Percentiles rank a stretch among this genome's conserved stretches.
Conservation (phyloP, 2,113 vertebrate species). For the Hippocampus barbouri region DNA sequence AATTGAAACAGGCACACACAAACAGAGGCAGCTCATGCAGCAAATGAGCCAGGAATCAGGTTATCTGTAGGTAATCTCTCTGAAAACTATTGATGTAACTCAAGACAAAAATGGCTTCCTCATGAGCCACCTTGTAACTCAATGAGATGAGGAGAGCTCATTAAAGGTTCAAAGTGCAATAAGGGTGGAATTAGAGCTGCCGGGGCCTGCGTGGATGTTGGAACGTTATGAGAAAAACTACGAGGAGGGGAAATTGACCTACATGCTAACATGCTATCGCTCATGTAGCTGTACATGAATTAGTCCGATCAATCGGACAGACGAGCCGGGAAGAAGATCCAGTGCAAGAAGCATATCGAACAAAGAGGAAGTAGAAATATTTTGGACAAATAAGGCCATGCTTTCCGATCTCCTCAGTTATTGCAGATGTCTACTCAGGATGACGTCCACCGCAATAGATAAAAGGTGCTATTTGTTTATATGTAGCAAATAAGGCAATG, state of each 20-base stretch:
- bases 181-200: neutral
- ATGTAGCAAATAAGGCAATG: too few relatives aligned
- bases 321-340: neutral
- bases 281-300: neutral
- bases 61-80: constrained; percentile 60
- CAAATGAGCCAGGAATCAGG: constrained; percentile 61
- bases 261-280: neutral
- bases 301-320: neutral
- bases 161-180: constrained; percentile 55
- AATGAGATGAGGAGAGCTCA: constrained; percentile 57
- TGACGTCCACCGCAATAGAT: too few relatives aligned
- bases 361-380: too few relatives aligned
- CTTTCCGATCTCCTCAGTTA: too few relatives aligned
- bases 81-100: constrained; percentile 63
- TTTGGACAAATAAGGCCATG: too few relatives aligned
- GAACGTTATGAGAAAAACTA: constrained; percentile 9
- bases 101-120: constrained; percentile 61
- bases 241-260: neutral
- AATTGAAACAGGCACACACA: neutral
- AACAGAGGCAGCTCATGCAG: constrained; percentile 40
- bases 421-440: too few relatives aligned
- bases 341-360: neutral
- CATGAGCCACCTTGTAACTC: constrained; percentile 65
- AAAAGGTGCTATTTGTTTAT: too few relatives aligned
- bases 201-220: neutral